These are phyloP conservation scores for Emydura subglobosa DNA, from an alignment of 2,113 vertebrate genomes.

Conservation along the genomic window DNA sequence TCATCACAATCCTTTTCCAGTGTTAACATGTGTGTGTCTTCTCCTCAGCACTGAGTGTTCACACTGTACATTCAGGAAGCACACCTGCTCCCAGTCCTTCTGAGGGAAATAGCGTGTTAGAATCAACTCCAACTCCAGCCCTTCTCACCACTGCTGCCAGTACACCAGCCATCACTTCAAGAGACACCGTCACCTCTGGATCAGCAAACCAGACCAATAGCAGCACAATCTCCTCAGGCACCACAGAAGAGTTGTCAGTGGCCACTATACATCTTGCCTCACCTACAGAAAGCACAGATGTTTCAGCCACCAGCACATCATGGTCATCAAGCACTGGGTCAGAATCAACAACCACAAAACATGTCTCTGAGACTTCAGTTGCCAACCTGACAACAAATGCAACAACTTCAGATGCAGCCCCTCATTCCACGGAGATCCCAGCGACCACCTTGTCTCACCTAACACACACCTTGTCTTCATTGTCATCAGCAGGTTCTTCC, in stretches of 20 bases:
- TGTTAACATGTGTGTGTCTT: not conserved
- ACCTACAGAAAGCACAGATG: not conserved
- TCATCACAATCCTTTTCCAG: accelerated
- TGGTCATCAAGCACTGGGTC: not conserved
- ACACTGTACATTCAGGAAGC: not conserved
- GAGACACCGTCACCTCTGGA: accelerated
- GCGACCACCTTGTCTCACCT: not conserved
- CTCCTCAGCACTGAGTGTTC: slow-evolving; percentile 62
- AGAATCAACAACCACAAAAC: not conserved
- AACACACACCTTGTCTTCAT: not conserved
- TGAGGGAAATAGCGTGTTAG: not conserved
- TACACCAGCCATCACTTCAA: accelerated
- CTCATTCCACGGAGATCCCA: not conserved
- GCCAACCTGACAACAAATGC: not conserved
- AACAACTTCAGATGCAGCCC: not conserved
- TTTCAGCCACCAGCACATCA: not conserved
- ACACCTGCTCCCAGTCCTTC: not conserved
- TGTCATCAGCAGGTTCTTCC: not conserved
- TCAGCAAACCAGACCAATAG: not conserved
- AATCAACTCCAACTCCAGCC: not conserved
- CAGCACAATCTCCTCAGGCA: not conserved
- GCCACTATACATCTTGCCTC: not conserved
- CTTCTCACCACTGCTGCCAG: not conserved
- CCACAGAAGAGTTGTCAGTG: not conserved
- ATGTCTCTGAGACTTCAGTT: not conserved